These are phyloP conservation scores for Oreohelix idahoensis DNA, from an alignment of 1,140 invertebrate genomes.

Conservation along the genomic window DNA sequence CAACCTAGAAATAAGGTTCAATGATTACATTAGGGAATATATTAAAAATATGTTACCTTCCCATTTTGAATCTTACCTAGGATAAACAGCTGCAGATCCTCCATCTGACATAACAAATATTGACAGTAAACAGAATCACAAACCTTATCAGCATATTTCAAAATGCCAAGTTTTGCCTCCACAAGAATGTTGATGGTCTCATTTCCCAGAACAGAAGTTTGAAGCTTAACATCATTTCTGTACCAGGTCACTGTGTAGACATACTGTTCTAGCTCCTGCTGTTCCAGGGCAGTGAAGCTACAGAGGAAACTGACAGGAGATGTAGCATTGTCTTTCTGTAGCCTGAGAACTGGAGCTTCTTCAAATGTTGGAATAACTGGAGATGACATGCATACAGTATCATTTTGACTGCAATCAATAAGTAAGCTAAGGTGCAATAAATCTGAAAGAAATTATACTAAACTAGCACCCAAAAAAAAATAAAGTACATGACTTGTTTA, in stretches of 20 bases:
- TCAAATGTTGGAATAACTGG: slow-evolving; percentile 47
- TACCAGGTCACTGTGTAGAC: slow-evolving; percentile 52
- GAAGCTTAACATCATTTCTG: slow-evolving; percentile 33
- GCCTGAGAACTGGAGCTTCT: slow-evolving; percentile 28
- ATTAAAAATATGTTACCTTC: too few relatives aligned
- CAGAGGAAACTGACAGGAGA: slow-evolving; percentile 43
- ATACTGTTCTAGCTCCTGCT: slow-evolving; percentile 32
- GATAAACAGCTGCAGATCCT: too few relatives aligned
- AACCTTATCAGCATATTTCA: slow-evolving; percentile 40
- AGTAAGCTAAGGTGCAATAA: too few relatives aligned
- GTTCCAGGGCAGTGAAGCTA: slow-evolving; percentile 39
- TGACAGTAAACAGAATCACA: neutral
- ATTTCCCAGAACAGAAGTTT: slow-evolving; percentile 18
- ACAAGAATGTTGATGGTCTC: slow-evolving; percentile 16
- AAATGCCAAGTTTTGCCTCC: slow-evolving; percentile 13
- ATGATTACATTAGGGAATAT: too few relatives aligned
- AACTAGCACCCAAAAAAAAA: too few relatives aligned
- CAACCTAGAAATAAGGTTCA: too few relatives aligned
- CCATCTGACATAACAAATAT: too few relatives aligned
- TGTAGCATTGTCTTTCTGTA: slow-evolving; percentile 5
- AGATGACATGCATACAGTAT: slow-evolving; percentile 37
- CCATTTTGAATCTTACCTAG: too few relatives aligned
- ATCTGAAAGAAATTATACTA: too few relatives aligned
- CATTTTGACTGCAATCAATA: too few relatives aligned
- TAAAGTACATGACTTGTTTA: too few relatives aligned